A percentile compares a stretch with the other conserved stretches of the same genome.
phyloP scores from a whole-genome alignment of 2,113 vertebrate species.

The Sarotherodon lohbergeri region DNA sequence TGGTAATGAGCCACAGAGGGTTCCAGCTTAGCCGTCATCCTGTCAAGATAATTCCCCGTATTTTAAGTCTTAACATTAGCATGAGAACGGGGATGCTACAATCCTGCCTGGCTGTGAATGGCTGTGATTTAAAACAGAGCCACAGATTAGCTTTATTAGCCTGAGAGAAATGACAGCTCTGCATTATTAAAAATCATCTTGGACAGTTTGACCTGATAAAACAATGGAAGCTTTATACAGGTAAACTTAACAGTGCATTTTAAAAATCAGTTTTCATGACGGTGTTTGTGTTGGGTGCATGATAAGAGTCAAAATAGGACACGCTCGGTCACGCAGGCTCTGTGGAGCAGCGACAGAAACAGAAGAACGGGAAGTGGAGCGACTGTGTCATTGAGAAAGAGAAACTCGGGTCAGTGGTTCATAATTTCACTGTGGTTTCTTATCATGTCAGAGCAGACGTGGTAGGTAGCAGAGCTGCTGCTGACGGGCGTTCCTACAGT shows the following conservation, averaged over 20 bases:
- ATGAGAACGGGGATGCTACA: not conserved
- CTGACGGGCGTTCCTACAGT: not conserved
- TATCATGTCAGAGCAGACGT: not conserved
- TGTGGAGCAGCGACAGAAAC: not conserved
- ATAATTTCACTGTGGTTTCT: not conserved
- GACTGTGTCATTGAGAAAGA: not conserved
- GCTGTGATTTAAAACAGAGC: not conserved
- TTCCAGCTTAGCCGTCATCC: not conserved
- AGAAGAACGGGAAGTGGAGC: not conserved
- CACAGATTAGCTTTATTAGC: not conserved
- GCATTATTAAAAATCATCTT: not conserved
- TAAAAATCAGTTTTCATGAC: not conserved
- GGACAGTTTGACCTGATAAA: not conserved
- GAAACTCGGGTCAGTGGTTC: not conserved
- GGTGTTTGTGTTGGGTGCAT: not conserved
- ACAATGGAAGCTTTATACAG: not conserved
- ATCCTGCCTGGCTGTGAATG: not conserved
- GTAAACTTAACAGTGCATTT: not conserved
- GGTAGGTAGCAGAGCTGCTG: not conserved
- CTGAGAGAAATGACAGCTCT: not conserved
- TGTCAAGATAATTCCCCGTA: not conserved
- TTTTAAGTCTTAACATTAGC: not conserved
- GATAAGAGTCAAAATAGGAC: fast-evolving
- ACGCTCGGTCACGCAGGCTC: too few species aligned
- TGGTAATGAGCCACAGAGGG: not conserved